A percentile compares a stretch with the other conserved stretches of the same genome.
Evolutionary conservation across 2,888 invertebrate genomes (phyloP).

Genomic region (Torymus aiolomorphi): DNA sequence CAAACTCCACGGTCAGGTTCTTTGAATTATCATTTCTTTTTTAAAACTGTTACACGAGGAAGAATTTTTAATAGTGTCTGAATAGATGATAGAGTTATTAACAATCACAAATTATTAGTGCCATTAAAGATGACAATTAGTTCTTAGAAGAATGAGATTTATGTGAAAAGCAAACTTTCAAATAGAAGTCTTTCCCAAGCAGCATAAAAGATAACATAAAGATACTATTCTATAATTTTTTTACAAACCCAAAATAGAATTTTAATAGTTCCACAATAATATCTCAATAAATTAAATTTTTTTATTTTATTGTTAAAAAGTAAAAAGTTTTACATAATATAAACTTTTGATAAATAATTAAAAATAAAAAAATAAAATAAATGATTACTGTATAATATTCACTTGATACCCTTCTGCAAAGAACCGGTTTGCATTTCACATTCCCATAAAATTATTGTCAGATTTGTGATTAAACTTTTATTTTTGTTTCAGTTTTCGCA

Average conservation of each 20-base stretch:
- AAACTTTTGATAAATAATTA: too few species aligned
- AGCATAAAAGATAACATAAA: neutral
- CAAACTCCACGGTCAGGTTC: slow-evolving; percentile 48
- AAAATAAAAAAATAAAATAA: too few species aligned
- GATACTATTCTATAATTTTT: too few species aligned
- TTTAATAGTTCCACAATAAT: too few species aligned
- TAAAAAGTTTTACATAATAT: too few species aligned
- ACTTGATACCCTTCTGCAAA: too few species aligned
- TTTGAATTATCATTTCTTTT: slow-evolving; percentile 29
- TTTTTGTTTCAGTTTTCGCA: slow-evolving; percentile 71
- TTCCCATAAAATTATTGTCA: neutral
- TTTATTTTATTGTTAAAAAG: too few species aligned
- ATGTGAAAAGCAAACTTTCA: neutral
- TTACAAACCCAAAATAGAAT: too few species aligned
- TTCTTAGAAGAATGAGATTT: slow-evolving; percentile 5
- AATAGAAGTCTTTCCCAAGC: neutral
- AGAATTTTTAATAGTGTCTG: slow-evolving; percentile 33
- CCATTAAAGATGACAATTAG: slow-evolving; percentile 5
- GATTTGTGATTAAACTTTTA: neutral
- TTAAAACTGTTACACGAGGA: slow-evolving; percentile 28
- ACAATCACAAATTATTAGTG: slow-evolving; percentile 29
- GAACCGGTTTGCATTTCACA: too few species aligned
- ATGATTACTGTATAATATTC: too few species aligned
- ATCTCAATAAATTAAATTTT: too few species aligned
- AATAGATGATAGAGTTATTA: slow-evolving; percentile 29